Evolutionary conservation across 2,888 invertebrate species (phyloP), one percentile per base, ranked within the genome.

Genomic region (Rosalia funebris): DNA sequence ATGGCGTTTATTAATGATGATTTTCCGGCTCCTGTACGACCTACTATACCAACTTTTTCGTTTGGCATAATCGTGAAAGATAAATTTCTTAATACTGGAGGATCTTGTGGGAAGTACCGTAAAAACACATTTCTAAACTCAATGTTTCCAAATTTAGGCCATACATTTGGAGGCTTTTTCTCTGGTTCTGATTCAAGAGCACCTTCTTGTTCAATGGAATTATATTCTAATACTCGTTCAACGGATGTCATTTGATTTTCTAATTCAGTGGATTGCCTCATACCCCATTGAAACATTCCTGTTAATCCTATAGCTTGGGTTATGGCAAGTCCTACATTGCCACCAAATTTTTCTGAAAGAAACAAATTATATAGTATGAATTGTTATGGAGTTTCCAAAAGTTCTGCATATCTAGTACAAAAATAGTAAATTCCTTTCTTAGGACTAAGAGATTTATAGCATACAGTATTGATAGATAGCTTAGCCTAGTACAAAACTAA

Each of bases 161-260:
- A 94, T 0, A 85, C 83, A 2, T 84, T 82, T 14, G 87, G 90
- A 0, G 93, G 91, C 74, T 89, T 88, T 74, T 88, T 88, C 12
- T 85, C 85, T 0, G 85, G 85, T 10, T 82, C 77, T 1, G 90
- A 89, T 62, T 89, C 88, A 25, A 80, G 62, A 1, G 69, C 60
- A 1, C 70, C 66, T 66, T 81, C 81, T 25, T 75, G 75, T 62
- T 80, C 79, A 31, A 81, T 73, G 20, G 71, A 55, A 20, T 70
- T 77, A 57, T 81, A 81, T 66, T 81, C 81, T n/a, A 81, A 55
- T 2, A 92, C 87, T 78, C 96, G 87, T 82, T 98, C 97, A 0
- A 98, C 96, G 2, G 93, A 91, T 2, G 93, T 94, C 93, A 95
- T 93, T 72, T 91, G 92, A 75, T 93, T 95, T 77, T 82, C 82